phyloP scores from a whole-genome alignment of 2,888 invertebrate species.

The Anorthoa munda region DNA sequence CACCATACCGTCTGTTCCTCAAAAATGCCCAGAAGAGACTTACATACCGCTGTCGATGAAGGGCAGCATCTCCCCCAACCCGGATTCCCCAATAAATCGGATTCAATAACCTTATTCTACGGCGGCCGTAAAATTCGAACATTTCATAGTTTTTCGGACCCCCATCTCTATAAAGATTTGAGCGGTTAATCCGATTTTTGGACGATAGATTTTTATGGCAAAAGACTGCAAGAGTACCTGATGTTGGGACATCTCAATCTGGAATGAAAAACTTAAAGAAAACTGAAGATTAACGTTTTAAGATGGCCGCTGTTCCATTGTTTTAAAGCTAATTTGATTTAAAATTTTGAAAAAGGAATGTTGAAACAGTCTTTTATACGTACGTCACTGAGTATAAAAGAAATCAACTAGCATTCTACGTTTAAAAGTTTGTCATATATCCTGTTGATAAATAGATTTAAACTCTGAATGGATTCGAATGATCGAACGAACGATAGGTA shows the following conservation, averaged over 20 bases:
- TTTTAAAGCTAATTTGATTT: background rate
- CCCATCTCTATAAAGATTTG: constrained; percentile 63
- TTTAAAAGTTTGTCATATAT: constrained; percentile 8
- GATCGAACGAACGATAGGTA: constrained; percentile 50
- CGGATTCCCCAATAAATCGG: constrained; percentile 69
- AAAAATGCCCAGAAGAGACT: constrained; percentile 28
- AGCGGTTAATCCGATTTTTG: constrained; percentile 63
- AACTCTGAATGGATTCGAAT: constrained; percentile 40
- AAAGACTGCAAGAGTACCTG: constrained; percentile 20
- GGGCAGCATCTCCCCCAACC: constrained; percentile 61
- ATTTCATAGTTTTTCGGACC: constrained; percentile 72
- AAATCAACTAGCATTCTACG: background rate
- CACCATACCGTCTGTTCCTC: constrained; percentile 6
- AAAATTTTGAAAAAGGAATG: background rate
- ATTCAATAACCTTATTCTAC: constrained; percentile 70
- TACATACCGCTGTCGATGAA: constrained; percentile 63
- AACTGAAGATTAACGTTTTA: background rate
- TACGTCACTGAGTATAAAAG: background rate
- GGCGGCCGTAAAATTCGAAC: constrained; percentile 67
- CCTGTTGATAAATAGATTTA: constrained; percentile 36
- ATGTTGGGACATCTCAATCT: constrained; percentile 15
- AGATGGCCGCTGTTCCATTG: constrained; percentile 1
- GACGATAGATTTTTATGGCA: constrained; percentile 44
- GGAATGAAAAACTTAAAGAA: constrained; percentile 12
- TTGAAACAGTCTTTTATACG: too few species aligned